Base-by-base conservation (phyloP, 1,140 invertebrate genomes). In the Drosophila baimaii region DNA sequence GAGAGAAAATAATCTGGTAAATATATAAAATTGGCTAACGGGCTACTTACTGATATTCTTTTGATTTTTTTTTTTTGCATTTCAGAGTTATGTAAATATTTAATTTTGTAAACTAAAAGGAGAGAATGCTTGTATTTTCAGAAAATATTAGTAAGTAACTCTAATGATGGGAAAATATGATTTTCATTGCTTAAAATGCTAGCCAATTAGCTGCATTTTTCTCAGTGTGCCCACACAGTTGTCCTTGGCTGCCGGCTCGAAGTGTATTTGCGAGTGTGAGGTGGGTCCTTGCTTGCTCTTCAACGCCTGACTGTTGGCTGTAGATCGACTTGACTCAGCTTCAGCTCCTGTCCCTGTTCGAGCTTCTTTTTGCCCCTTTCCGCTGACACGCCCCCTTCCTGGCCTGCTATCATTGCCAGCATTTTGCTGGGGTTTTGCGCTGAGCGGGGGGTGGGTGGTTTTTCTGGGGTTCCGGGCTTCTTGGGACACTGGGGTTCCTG, bases 171-270 rank as follows among this genome's bases (percentile, higher is more conserved):
- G 3, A 27, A 27, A 7, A 3, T 3, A 27, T 7, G 1, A 27
- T 27, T 27, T 27, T 27, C 0, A 7, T 27, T 2, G 27, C 2
- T 7, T 27, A 3, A 27, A 27, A 27, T 27, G 27, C 27, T 7
- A 27, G 47, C 27, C 10, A 51, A 19, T 51, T 31, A 51, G n/a
- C 19, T 19, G 17, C 17, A 17, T 23, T 25, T 31, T 21, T 74
- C 29, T 54, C 23, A 55, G 12, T 27, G 65, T 47, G 19, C 51
- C 59, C 15, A 15, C 49, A 13, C 47, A 69, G 47, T 66, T 47
- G 66, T 82, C 66, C 66, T 82, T 76, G 71, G 65, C 23, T 77
- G 69, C 51, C 77, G 81, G 49, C 61, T 81, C 37, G 61, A 58
- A 61, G 58, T 29, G 21, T 74, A 39, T 17, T n/a, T 39, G 51